Conservation (phyloP, 2,113 vertebrate species). For the Notarius lentiginosus region DNA sequence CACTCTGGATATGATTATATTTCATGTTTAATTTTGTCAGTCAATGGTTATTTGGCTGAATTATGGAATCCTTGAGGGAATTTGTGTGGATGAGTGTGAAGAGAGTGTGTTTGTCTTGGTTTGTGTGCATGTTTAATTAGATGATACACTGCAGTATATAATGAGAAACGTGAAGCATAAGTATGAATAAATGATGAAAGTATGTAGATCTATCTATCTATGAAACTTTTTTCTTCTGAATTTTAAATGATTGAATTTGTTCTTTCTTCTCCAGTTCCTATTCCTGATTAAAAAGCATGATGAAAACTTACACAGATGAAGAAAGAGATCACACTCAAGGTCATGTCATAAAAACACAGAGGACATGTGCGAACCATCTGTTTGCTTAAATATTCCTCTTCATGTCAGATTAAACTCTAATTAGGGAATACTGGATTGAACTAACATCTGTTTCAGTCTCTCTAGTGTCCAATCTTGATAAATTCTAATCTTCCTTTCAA, state of each 20-base stretch:
- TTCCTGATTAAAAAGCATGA: slow-evolving; percentile 26
- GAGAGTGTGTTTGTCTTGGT: slow-evolving; percentile 54
- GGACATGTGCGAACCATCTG: slow-evolving; percentile 69
- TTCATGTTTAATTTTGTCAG: slow-evolving; percentile 11
- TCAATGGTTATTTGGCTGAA: slow-evolving; percentile 2
- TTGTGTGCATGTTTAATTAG: slow-evolving; percentile 56
- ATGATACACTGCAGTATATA: slow-evolving; percentile 52
- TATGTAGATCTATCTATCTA: neutral
- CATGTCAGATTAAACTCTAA: slow-evolving; percentile 75
- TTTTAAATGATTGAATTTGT: slow-evolving; percentile 28
- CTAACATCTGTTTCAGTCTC: slow-evolving; percentile 56
- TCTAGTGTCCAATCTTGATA: neutral
- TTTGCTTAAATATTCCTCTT: slow-evolving; percentile 56
- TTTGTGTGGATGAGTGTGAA: neutral
- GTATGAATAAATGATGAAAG: slow-evolving; percentile 44
- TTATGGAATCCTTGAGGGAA: neutral
- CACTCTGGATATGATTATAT: neutral
- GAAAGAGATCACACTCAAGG: slow-evolving; percentile 49
- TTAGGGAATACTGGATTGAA: slow-evolving; percentile 72
- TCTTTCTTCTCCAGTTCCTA: neutral
- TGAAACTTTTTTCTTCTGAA: neutral
- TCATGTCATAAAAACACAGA: slow-evolving; percentile 39
- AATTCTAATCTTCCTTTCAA: slow-evolving; percentile 13
- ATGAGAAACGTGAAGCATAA: slow-evolving; percentile 48
- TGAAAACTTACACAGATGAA: slow-evolving; percentile 4